Evolutionary conservation across 2,113 vertebrate species (phyloP), one percentile per base, ranked within the genome.

Genomic region (Leuciscus idus): DNA sequence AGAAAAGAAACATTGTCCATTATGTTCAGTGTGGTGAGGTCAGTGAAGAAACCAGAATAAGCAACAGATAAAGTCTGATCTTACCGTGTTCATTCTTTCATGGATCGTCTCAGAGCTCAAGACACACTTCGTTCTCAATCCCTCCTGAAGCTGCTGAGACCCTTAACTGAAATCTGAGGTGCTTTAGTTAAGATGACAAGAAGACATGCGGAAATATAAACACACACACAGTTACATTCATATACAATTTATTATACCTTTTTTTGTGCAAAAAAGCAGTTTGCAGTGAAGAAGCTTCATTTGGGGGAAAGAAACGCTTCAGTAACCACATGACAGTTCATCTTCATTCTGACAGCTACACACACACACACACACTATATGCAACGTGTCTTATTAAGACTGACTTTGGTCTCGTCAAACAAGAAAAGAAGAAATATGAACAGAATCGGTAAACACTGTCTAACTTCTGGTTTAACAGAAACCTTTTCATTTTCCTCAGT

Each of bases 241-340:
- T 19, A 7, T 13, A 50, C 9, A 30, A 19, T 59, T 28, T 30
- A 30, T 48, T 8, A 11, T 30, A 76, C 23, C 5, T 11, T 72
- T 11, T 11, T 43, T 57, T 23, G 19, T 2, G 33, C 7, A 36
- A 39, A 43, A 17, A 9, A 55, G 4, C n/a, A 10, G 55, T 75
- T 26, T 61, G 70, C 8, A 77, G 43, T n/a, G 8, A 76, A 52
- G 43, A 6, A 50, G 73, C 57, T 76, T 85, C 9, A 85, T 85
- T 85, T 85, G 43, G 43, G 77, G 72, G 70, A 75, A 74, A 75
- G 43, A 52, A 52, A 77, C 1, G 28, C 43, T 48, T 64, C 73
- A 77, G 83, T 77, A 64, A 75, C 17, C 26, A 84, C 28, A 36
- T 77, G 26, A 64, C 72, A 30, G 83, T 75, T 76, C 36, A 62